A percentile compares a stretch with the other conserved stretches of the same genome.
Conservation (phyloP, 2,113 vertebrate species). For the Probosciger aterrimus region DNA sequence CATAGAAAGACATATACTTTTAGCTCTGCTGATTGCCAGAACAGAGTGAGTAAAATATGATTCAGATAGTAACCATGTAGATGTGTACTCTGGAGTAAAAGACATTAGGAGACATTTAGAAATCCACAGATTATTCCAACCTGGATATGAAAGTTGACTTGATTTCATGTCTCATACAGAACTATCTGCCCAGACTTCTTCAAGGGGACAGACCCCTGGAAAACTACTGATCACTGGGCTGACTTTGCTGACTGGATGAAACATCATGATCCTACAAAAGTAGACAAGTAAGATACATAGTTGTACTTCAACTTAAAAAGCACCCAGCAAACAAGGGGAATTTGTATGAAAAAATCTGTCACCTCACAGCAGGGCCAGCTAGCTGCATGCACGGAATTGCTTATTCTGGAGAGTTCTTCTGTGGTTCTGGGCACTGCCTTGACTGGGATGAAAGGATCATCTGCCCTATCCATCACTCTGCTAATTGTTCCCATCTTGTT, state of each 20-base stretch:
- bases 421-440: background rate
- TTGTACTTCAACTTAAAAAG: background rate
- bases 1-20: background rate
- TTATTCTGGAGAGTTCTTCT: background rate
- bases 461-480: background rate
- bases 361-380: background rate
- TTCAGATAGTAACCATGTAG: background rate
- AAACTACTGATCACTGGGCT: constrained; percentile 76
- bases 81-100: background rate
- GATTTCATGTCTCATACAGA: constrained; percentile 45
- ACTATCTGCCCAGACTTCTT: constrained; percentile 89
- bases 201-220: constrained; percentile 86
- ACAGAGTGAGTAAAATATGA: background rate
- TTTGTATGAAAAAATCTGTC: background rate
- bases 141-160: background rate
- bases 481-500: background rate
- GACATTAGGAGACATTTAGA: background rate
- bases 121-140: background rate
- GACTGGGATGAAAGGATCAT: background rate
- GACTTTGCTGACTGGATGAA: constrained; percentile 85
- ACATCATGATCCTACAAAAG: constrained; percentile 76
- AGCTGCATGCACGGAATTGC: background rate
- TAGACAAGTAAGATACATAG: constrained; percentile 79
- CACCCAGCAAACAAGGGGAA: background rate
- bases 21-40: background rate